These are phyloP conservation scores for Toxostoma redivivum DNA, from an alignment of 2,113 vertebrate genomes.

Conservation along the genomic window DNA sequence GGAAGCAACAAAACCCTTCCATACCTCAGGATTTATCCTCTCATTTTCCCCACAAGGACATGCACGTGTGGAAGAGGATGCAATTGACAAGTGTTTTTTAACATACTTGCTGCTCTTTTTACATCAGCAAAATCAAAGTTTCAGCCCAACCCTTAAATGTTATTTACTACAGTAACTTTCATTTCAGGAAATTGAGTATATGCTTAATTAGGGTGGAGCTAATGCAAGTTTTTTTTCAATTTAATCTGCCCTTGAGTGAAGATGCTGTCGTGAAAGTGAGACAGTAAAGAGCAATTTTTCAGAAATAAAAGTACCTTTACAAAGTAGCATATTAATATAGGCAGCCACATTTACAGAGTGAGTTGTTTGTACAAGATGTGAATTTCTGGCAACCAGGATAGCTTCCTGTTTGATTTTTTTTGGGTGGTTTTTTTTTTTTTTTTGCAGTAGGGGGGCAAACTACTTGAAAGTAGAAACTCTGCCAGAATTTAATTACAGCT, in stretches of 20 bases:
- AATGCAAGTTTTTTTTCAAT: neutral
- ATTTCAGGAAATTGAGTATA: neutral
- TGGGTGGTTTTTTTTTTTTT: too few relatives aligned
- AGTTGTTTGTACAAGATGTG: neutral
- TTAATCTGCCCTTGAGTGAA: neutral
- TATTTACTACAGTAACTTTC: neutral
- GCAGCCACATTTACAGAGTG: neutral
- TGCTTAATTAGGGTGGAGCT: neutral
- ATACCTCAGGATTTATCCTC: neutral
- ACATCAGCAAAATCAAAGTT: neutral
- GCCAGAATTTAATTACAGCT: constrained; percentile 4
- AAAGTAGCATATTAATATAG: neutral
- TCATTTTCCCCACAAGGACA: neutral
- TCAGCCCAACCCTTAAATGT: neutral
- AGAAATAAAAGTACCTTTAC: neutral
- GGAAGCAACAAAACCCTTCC: neutral
- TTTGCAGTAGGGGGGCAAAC: neutral
- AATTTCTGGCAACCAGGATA: neutral
- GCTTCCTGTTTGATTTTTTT: too few relatives aligned
- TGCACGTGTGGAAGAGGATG: neutral
- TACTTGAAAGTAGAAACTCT: neutral
- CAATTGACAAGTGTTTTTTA: neutral
- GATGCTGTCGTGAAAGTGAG: neutral
- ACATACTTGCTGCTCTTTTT: neutral
- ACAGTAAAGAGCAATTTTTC: neutral